phyloP scores from a whole-genome alignment of 2,113 vertebrate genomes.

The Corvus hawaiiensis region DNA sequence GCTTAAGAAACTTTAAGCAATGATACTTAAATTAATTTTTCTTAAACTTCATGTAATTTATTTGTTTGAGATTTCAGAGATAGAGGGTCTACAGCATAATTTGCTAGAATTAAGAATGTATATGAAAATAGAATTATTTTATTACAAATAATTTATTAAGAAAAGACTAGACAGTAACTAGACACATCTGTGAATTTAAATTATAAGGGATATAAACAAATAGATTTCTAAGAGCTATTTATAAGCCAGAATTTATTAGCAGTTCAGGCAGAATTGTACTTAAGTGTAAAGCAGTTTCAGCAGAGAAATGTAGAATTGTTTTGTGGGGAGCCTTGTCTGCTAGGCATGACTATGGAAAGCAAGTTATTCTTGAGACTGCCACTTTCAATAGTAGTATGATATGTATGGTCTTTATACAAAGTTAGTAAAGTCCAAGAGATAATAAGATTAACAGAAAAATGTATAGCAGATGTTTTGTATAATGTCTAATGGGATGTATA shows the following conservation, averaged over 20 bases:
- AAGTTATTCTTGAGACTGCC: not conserved
- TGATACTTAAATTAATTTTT: not conserved
- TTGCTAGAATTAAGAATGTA: not conserved
- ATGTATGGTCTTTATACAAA: not conserved
- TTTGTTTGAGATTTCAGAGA: not conserved
- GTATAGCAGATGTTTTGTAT: constrained; percentile 17
- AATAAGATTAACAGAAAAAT: constrained; percentile 42
- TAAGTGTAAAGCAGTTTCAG: not conserved
- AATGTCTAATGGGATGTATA: not conserved
- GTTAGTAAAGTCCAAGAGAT: constrained; percentile 18
- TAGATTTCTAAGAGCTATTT: not conserved
- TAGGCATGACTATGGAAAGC: not conserved
- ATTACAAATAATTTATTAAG: constrained; percentile 1
- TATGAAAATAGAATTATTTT: not conserved
- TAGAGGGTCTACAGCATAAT: not conserved
- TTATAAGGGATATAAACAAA: not conserved
- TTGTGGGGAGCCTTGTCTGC: not conserved
- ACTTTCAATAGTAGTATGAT: not conserved
- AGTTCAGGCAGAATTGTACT: not conserved
- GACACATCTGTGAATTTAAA: not conserved
- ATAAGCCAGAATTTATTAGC: not conserved
- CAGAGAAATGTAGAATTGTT: not conserved
- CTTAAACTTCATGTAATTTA: not conserved
- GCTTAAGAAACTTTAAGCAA: not conserved
- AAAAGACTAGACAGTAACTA: constrained; percentile 3